Evolutionary conservation across 1,140 invertebrate species (phyloP).

Genomic region (Caenorhabditis briggsae): DNA sequence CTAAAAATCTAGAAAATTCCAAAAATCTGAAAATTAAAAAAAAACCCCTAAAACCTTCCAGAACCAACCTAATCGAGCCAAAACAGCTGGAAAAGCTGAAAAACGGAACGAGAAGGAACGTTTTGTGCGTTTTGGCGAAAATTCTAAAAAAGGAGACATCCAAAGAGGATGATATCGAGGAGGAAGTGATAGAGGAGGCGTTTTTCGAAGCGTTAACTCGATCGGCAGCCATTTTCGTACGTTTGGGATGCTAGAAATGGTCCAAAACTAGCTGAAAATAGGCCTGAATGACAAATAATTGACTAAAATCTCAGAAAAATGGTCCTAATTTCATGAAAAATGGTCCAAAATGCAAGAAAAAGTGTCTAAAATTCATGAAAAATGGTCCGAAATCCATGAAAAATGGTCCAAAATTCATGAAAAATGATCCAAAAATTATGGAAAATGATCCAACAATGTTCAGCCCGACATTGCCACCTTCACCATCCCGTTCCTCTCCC

Average conservation of each 20-base stretch:
- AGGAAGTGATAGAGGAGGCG: neutral
- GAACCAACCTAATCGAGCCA: neutral
- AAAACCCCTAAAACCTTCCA: too few species aligned
- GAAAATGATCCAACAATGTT: neutral
- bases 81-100: neutral
- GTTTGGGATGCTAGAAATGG: neutral
- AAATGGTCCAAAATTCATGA: too few species aligned
- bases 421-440: neutral
- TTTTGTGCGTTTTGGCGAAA: conserved; percentile 9
- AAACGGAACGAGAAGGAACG: neutral
- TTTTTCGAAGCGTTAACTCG: neutral
- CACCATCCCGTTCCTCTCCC: neutral
- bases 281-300: too few species aligned
- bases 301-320: too few species aligned
- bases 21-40: too few species aligned
- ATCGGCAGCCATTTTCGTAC: neutral
- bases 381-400: too few species aligned
- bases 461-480: neutral
- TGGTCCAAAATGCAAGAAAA: too few species aligned
- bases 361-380: too few species aligned
- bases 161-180: neutral
- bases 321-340: too few species aligned
- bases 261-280: neutral
- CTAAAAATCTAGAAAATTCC: too few species aligned
- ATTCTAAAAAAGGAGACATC: neutral